phyloP scores from a whole-genome alignment of 2,797 vertebrate genomes.

The Alfaro cultratus region DNA sequence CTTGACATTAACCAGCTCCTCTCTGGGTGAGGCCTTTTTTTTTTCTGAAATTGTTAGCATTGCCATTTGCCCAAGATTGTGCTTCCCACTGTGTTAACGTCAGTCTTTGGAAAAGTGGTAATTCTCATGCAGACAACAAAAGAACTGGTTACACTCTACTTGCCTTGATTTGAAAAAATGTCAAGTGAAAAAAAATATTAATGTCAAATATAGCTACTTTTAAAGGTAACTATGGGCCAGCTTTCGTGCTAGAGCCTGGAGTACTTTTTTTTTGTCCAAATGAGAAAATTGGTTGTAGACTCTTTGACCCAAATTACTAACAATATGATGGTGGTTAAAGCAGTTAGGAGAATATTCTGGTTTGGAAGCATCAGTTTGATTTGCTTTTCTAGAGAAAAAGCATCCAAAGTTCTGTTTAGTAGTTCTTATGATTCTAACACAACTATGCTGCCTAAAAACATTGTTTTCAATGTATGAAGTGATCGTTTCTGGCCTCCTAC shows the following conservation, averaged over 20 bases:
- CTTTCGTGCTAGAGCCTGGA: slow-evolving; percentile 1
- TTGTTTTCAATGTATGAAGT: neutral
- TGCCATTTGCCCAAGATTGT: neutral
- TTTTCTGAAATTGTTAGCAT: neutral
- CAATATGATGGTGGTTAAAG: neutral
- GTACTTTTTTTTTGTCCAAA: neutral
- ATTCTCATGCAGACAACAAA: neutral
- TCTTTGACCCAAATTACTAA: neutral
- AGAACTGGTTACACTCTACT: neutral
- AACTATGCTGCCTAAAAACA: neutral
- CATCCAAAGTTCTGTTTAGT: neutral
- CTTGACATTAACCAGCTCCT: neutral
- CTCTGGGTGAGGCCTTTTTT: neutral
- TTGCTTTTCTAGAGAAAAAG: neutral
- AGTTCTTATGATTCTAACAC: neutral
- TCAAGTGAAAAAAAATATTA: neutral
- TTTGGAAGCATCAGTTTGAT: neutral
- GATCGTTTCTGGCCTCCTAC: neutral
- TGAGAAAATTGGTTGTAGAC: neutral
- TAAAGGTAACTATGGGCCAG: neutral
- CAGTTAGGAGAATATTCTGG: neutral
- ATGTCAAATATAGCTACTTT: neutral
- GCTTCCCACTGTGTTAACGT: neutral
- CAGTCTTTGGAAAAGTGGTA: neutral
- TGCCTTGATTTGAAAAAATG: neutral